Conservation (phyloP, 1,140 invertebrate species). For the Zaprionus camerounensis region DNA sequence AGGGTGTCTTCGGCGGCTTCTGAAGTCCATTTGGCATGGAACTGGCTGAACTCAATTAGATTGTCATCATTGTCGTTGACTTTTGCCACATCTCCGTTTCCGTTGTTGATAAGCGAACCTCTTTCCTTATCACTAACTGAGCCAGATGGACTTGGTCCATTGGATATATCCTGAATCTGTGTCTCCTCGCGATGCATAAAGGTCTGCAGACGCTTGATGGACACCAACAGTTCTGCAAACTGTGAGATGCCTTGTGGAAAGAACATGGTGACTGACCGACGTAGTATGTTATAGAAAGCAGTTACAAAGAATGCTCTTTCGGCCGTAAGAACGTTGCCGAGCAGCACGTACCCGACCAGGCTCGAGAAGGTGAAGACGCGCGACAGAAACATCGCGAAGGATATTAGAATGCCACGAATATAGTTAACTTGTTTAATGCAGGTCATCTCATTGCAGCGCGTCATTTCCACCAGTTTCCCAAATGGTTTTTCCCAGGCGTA, state of each 20-base stretch:
- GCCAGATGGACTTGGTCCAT: neutral
- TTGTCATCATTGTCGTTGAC: slow-evolving; percentile 40
- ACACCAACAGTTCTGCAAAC: slow-evolving; percentile 88
- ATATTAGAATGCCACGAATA: slow-evolving; percentile 89
- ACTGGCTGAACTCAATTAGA: slow-evolving; percentile 60
- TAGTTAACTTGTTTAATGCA: slow-evolving; percentile 88
- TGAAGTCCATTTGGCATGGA: slow-evolving; percentile 66
- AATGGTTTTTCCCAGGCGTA: slow-evolving; percentile 94
- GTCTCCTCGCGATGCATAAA: slow-evolving; percentile 89
- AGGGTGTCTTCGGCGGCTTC: slow-evolving; percentile 55
- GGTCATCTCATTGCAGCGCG: slow-evolving; percentile 85
- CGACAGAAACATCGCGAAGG: slow-evolving; percentile 89
- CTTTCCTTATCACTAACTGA: slow-evolving; percentile 12
- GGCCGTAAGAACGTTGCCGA: slow-evolving; percentile 85
- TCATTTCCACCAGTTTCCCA: slow-evolving; percentile 86
- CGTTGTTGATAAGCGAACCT: slow-evolving; percentile 8
- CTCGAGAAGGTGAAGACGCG: slow-evolving; percentile 91
- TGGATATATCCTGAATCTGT: slow-evolving; percentile 54
- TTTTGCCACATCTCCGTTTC: slow-evolving; percentile 47
- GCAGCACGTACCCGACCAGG: slow-evolving; percentile 89
- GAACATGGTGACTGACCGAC: slow-evolving; percentile 90
- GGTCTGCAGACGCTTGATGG: slow-evolving; percentile 88
- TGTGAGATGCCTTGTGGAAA: slow-evolving; percentile 87
- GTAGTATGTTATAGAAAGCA: slow-evolving; percentile 89
- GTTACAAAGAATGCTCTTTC: slow-evolving; percentile 91